Evolutionary conservation across 2,888 invertebrate genomes (phyloP), one percentile per base, ranked within the genome.

Genomic region (Drosophila kokeensis): DNA sequence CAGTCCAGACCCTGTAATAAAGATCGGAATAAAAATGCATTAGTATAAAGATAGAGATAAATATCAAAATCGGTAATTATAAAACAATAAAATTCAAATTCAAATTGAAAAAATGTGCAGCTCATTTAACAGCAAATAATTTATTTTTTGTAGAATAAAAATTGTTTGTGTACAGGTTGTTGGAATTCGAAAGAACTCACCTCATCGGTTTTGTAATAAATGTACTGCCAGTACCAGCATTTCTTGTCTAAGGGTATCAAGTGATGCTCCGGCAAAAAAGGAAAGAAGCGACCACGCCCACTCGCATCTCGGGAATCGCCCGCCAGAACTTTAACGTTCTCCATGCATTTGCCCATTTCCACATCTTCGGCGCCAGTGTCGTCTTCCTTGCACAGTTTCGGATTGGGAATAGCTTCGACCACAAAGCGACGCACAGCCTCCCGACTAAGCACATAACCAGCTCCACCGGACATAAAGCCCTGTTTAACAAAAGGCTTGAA

Each of bases 181-280:
- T 24, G 24, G 7, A 38, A 38, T 38, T 34, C 5, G n/a, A 13
- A 15, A 15, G 2, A 49, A 36, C 2, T 71, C 36, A 90, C 91
- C 71, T 98, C 97, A 92, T 97, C 96, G 34, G 96, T 95, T 29
- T 97, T 96, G 91, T 99, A 99, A 93, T 95, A 99, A 76, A 97
- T 97, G 92, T 98, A 99, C 84, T 96, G 95, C 97, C 97, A 98
- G 92, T 98, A 99, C 99, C 99, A 99, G 92, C 96, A 97, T 42
- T 85, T 95, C 85, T 95, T 95, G 73, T 95, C 95, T 27, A 13
- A n/a, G n/a, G n/a, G 11, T 13, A 98, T 97, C 36, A 99, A 93
- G 92, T 99, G 99, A 91, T 97, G 96, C 81, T 97, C 96, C 0
- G 99, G 99, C 4, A 96, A 95, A 93, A 99, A 99, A 0, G 99